Percentiles rank a stretch among this genome's conserved stretches.
These are phyloP conservation scores for Melinaea menophilus DNA, from an alignment of 2,888 invertebrate genomes.

Conservation along the genomic window DNA sequence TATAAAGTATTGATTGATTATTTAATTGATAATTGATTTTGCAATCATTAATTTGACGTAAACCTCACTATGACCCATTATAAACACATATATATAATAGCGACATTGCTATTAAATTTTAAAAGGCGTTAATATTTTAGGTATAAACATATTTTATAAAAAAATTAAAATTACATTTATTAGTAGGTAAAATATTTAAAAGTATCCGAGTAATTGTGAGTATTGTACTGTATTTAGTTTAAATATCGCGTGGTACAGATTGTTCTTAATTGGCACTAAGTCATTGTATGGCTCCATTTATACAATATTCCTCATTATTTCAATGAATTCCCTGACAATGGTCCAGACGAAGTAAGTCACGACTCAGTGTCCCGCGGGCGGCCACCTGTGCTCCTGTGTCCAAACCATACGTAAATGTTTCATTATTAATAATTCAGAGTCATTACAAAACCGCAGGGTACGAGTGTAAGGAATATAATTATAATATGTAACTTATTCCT, in stretches of 20 bases:
- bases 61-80: neutral
- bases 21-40: too few species aligned
- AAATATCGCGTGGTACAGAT: slow-evolving; percentile 34
- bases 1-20: too few species aligned
- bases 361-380: slow-evolving; percentile 59
- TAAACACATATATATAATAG: neutral
- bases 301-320: slow-evolving; percentile 51
- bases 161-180: neutral
- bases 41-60: neutral
- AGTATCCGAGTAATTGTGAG: slow-evolving; percentile 13
- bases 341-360: slow-evolving; percentile 67
- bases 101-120: slow-evolving; percentile 1
- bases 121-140: neutral
- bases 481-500: slow-evolving; percentile 24
- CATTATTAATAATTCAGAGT: slow-evolving; percentile 55
- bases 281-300: slow-evolving; percentile 49
- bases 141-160: neutral
- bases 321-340: slow-evolving; percentile 49
- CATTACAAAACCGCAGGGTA: slow-evolving; percentile 49
- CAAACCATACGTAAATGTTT: slow-evolving; percentile 55
- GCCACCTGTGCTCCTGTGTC: slow-evolving; percentile 65
- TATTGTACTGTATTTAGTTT: slow-evolving; percentile 26
- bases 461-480: slow-evolving; percentile 46
- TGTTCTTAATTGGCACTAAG: slow-evolving; percentile 53
- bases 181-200: neutral